A percentile compares a stretch with the other conserved stretches of the same genome.
Conservation (phyloP, 2,113 vertebrate species). For the Recurvirostra avosetta region DNA sequence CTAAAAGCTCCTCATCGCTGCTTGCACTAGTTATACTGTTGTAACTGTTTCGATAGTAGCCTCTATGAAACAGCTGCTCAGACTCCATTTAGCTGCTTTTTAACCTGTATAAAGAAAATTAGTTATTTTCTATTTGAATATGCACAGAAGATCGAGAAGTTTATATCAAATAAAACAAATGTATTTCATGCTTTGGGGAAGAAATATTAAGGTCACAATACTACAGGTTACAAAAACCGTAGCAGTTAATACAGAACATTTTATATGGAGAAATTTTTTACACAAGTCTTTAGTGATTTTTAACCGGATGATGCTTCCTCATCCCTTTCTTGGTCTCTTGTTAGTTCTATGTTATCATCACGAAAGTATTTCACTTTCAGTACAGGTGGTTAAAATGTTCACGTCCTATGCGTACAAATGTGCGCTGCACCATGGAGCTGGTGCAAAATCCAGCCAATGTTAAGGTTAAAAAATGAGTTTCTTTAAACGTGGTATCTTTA, state of each 20-base stretch:
- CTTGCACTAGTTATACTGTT: slow-evolving; percentile 98
- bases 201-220: background rate
- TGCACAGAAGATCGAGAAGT: background rate
- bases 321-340: background rate
- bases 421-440: background rate
- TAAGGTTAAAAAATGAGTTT: background rate
- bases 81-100: slow-evolving; percentile 97
- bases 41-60: slow-evolving; percentile 96
- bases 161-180: background rate
- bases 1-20: slow-evolving; percentile 97
- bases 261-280: background rate
- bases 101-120: slow-evolving; percentile 67
- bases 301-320: background rate
- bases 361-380: background rate
- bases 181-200: background rate
- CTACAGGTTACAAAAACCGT: background rate
- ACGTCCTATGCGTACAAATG: rapidly evolving
- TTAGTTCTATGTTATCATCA: background rate
- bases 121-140: background rate
- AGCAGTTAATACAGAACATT: background rate
- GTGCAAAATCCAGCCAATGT: background rate
- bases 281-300: background rate
- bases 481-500: background rate
- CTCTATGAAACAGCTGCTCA: slow-evolving; percentile 97
- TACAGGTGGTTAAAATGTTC: background rate